Base-by-base conservation (phyloP, 2,888 invertebrate genomes). In the Chironomus riparius region DNA sequence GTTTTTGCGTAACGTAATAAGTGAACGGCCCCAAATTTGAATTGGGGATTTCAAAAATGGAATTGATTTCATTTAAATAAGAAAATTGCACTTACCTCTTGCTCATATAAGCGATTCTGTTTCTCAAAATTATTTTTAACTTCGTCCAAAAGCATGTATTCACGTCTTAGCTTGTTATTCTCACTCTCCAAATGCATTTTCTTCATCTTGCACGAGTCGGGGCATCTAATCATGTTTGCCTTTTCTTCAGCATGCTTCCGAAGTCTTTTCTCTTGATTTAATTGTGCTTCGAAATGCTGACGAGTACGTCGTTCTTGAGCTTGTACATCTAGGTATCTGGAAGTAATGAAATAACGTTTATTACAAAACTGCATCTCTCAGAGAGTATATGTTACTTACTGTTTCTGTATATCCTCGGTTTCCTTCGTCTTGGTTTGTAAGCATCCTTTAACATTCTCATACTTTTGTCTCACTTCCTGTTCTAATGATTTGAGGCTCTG, bases 391-490 rank as follows among this genome's bases (percentile, higher is more conserved):
- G 3, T 28, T 28, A 83, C 87, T 83, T 80, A 91, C 91, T 92
- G 92, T 82, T 90, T 91, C 82, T 96, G 95, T 80, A 96, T 86
- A 82, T 92, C 91, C 80, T 95, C 95, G 82, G 95, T 91, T 81
- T 94, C 94, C 81, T 82, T 83, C 79, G 84, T 84, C 80, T 84
- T 84, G 81, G 92, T 91, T 85, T 93, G 92, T 82, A 95, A 88
- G 83, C 95, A 94, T 79, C 90, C 88, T 81, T 94, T 94, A 77
- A 88, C 87, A 76, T 88, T 88, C 70, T 86, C 87, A 65, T 87
- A 79, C 78, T 84, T 84, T 78, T 84, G 84, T n/a, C 83, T 81
- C 77, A 84, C 77, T 62, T 84, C 84, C 77, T 83, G 84, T 78
- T 84, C 85, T 68, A 83, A 83, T 79, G 84, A 83, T 78, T 84